Percentiles rank a stretch among this genome's conserved stretches.
Evolutionary conservation across 2,113 vertebrate species (phyloP).

Genomic region (Aepyceros melampus): DNA sequence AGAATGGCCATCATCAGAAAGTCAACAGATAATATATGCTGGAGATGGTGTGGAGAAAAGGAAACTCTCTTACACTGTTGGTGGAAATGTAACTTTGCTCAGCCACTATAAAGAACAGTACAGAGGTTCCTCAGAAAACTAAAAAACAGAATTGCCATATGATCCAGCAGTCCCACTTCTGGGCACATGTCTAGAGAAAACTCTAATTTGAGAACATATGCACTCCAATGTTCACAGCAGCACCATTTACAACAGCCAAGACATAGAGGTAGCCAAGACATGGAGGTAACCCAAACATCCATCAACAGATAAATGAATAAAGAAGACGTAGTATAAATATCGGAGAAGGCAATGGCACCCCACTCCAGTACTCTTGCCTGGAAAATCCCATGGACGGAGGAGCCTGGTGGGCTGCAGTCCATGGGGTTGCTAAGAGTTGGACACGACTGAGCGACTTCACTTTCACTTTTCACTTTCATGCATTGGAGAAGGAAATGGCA

Average conservation of each 20-base stretch:
- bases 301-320: not conserved
- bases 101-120: not conserved
- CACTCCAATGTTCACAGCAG: not conserved
- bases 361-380: no score
- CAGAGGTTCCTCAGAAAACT: not conserved
- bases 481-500: no score
- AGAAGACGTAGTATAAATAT: not conserved
- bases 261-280: not conserved
- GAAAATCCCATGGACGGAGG: no score
- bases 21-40: not conserved
- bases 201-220: not conserved
- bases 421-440: no score
- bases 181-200: not conserved
- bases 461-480: no score
- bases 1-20: not conserved
- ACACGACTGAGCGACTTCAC: no score
- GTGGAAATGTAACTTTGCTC: not conserved
- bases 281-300: not conserved
- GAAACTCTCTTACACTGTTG: not conserved
- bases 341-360: no score
- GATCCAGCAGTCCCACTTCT: not conserved
- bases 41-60: not conserved
- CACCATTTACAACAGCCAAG: not conserved
- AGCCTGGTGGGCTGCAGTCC: no score
- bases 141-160: not conserved